Evolutionary conservation across 2,113 vertebrate genomes (phyloP).

Genomic region (Salvelinus sp.): DNA sequence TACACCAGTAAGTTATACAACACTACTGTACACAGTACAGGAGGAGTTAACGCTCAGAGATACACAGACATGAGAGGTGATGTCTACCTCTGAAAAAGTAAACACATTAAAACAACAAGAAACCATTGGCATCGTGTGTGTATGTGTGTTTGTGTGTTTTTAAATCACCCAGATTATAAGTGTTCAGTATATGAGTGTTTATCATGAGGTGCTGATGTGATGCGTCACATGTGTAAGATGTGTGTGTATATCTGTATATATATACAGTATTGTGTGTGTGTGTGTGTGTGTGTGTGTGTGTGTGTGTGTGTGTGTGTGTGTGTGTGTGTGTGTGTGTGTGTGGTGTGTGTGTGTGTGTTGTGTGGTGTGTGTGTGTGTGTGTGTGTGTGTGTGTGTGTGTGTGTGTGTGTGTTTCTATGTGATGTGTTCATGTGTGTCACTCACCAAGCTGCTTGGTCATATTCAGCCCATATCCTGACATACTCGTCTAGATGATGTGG

Average conservation of each 20-base stretch:
- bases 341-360: too few relatives aligned
- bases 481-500: conserved; percentile 98
- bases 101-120: conserved; percentile 32
- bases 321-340: conserved; percentile 10
- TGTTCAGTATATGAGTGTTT: background rate
- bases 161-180: background rate
- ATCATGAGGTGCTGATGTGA: background rate
- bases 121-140: background rate
- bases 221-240: background rate
- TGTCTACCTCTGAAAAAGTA: conserved; percentile 24
- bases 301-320: conserved; percentile 21
- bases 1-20: too few relatives aligned
- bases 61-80: background rate
- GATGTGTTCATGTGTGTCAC: conserved; percentile 51
- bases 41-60: background rate
- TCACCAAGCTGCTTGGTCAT: conserved; percentile 98
- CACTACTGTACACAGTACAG: background rate
- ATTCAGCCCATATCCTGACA: conserved; percentile 99
- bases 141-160: background rate
- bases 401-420: too few relatives aligned
- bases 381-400: too few relatives aligned
- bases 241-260: background rate
- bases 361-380: too few relatives aligned
- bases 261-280: conserved; percentile 7
- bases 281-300: conserved; percentile 3